These are phyloP conservation scores for Alentia gelatinosa DNA, from an alignment of 2,888 invertebrate genomes.

Conservation along the genomic window DNA sequence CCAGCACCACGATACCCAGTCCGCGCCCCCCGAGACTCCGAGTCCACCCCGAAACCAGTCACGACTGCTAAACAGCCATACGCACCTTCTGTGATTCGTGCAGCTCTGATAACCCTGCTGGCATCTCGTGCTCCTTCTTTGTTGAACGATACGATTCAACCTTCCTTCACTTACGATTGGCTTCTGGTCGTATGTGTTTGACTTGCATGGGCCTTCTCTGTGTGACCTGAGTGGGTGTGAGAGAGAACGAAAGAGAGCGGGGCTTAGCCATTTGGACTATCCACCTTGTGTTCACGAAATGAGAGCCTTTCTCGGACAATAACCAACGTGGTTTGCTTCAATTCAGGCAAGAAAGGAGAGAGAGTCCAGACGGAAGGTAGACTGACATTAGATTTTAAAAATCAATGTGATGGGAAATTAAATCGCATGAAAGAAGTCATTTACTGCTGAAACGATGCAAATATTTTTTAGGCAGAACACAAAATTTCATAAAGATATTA, in stretches of 20 bases:
- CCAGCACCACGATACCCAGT: neutral
- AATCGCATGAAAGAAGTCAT: conserved; percentile 28
- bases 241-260: neutral
- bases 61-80: neutral
- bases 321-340: conserved; percentile 12
- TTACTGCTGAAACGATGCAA: conserved; percentile 32
- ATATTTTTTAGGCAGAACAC: neutral
- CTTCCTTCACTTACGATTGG: conserved; percentile 20
- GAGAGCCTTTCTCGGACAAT: neutral
- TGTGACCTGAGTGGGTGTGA: conserved; percentile 1
- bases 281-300: neutral
- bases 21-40: neutral
- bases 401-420: conserved; percentile 27
- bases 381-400: conserved; percentile 12
- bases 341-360: conserved; percentile 47
- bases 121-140: conserved; percentile 11
- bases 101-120: neutral
- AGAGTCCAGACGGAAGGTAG: conserved; percentile 37
- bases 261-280: neutral
- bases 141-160: neutral
- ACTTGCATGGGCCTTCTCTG: conserved; percentile 16
- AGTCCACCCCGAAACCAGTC: neutral
- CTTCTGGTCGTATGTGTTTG: conserved; percentile 34
- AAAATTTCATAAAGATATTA: too few relatives aligned
- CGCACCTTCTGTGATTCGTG: neutral